phyloP scores from a whole-genome alignment of 2,888 invertebrate genomes.

The Epirrhoe alternata region DNA sequence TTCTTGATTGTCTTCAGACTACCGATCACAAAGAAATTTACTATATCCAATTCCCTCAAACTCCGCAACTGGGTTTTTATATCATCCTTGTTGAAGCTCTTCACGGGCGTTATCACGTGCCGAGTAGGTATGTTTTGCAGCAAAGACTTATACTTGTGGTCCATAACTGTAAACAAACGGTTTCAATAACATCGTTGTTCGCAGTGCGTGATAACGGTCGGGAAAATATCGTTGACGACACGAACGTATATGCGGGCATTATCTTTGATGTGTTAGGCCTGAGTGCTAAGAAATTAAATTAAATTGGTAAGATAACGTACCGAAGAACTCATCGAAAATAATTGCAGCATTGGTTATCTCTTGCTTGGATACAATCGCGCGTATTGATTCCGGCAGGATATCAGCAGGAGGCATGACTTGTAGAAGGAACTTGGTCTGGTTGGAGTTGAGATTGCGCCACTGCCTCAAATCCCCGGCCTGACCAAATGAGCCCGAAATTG shows the following conservation, averaged over 20 bases:
- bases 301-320: conserved; percentile 73
- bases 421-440: conserved; percentile 90
- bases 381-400: conserved; percentile 92
- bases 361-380: conserved; percentile 91
- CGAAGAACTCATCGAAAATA: conserved; percentile 94
- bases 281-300: conserved; percentile 1
- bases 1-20: conserved; percentile 88
- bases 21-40: conserved; percentile 95
- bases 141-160: conserved; percentile 96
- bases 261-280: conserved; percentile 20
- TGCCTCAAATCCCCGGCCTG: conserved; percentile 93
- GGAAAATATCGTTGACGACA: conserved; percentile 29
- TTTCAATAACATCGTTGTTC: conserved; percentile 44
- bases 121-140: conserved; percentile 95
- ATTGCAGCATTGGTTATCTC: conserved; percentile 97
- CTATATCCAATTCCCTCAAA: conserved; percentile 92
- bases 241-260: conserved; percentile 38
- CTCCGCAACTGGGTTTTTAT: conserved; percentile 89
- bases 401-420: conserved; percentile 95
- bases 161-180: conserved; percentile 88
- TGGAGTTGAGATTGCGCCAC: conserved; percentile 90
- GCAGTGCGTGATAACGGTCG: conserved; percentile 37
- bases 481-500: conserved; percentile 93
- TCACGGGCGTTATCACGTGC: conserved; percentile 91
- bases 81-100: conserved; percentile 85